phyloP scores from a whole-genome alignment of 1,140 invertebrate species.

The Hormaphis cornu region DNA sequence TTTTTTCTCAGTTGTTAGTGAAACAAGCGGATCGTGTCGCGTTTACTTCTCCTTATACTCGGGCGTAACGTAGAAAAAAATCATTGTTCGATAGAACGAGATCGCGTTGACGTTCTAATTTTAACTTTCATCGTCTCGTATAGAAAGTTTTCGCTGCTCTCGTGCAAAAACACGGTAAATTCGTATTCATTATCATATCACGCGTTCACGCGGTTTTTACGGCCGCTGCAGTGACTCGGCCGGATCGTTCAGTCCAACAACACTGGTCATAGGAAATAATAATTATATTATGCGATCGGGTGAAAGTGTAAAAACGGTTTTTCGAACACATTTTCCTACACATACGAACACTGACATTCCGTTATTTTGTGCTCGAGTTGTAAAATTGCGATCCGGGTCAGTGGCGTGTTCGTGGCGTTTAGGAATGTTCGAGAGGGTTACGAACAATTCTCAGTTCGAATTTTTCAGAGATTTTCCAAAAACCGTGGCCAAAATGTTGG shows the following conservation, averaged over 20 bases:
- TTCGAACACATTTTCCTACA: not conserved
- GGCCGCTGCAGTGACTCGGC: not conserved
- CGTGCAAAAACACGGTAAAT: not conserved
- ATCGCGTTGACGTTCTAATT: not conserved
- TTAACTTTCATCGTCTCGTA: not conserved
- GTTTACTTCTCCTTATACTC: no score
- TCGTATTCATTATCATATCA: not conserved
- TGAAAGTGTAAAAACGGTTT: slow-evolving; percentile 2
- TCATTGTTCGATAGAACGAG: not conserved
- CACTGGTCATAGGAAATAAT: not conserved
- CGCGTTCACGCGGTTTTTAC: not conserved
- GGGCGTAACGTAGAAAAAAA: no score
- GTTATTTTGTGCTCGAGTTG: no score
- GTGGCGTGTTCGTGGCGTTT: no score
- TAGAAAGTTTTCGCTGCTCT: slow-evolving; percentile 7
- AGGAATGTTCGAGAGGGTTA: no score
- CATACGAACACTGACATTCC: not conserved
- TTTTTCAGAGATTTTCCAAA: no score
- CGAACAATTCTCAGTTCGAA: no score
- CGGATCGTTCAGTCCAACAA: not conserved
- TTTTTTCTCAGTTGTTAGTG: no score
- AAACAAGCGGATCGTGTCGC: no score
- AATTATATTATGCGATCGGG: no score
- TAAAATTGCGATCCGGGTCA: no score
- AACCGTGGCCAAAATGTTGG: no score